Evolutionary conservation across 2,888 invertebrate species (phyloP), one percentile per base, ranked within the genome.

Genomic region (Geophilus truncorum): DNA sequence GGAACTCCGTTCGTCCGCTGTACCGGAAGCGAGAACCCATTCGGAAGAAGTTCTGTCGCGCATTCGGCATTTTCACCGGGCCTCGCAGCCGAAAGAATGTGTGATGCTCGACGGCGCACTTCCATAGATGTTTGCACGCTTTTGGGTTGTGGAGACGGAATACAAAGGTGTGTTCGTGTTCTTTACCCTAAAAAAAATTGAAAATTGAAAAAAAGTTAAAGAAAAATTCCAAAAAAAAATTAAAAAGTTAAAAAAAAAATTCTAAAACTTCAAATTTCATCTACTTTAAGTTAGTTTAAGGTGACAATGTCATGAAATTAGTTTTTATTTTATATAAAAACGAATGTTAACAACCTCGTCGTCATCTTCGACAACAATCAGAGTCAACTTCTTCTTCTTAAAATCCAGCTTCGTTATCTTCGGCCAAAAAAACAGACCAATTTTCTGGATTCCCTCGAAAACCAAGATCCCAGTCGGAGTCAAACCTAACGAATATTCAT

Each of bases 61-160:
- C 94, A 32, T 93, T 93, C 2, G 94, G 94, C 0, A 94, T 93
- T 87, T 95, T 95, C 0, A 94, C 93, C 0, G 95, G 94, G 40
- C 94, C 94, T 83, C 95, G 92, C 80, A 99, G 90, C 83, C 99
- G 92, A 91, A 98, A 99, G 90, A 99, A 99, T 0, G 98, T 95
- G 89, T 99, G 99, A 89, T 99, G 97, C 88, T 99, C 99, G 0
- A 99, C 95, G 30, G 98, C 98, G 90, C 99, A 99, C 88, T 99
- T 99, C 99, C 99, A 99, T 83, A 99, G 89, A 89, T 99, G 99
- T 88, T 99, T 99, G 87, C 98, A 97, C 0, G 98, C 98, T 87
- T 98, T 98, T 87, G 98, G 96, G 87, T 97, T 98, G 84, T 94
- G 93, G 84, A 98, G 89, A 81, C 92, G 90, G 88, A 99, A 99